Conservation (phyloP, 2,113 vertebrate species). For the Pseudopipra pipra region DNA sequence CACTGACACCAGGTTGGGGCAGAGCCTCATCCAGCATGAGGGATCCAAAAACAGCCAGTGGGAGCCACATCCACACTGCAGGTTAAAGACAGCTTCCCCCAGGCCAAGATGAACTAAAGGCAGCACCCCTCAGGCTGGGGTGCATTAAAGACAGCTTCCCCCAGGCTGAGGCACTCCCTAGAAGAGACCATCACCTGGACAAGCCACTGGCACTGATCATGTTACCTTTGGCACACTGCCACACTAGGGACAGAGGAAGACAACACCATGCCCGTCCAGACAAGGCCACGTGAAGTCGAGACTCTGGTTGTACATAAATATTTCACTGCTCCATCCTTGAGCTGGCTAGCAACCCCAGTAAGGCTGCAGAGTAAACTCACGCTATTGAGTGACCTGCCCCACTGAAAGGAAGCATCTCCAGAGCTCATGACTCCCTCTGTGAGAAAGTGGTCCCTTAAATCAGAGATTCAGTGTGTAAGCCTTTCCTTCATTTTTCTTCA, state of each 20-base stretch:
- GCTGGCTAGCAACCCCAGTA: fast-evolving
- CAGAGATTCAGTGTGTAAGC: not conserved
- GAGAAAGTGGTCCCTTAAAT: not conserved
- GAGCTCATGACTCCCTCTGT: fast-evolving
- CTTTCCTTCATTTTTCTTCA: not conserved
- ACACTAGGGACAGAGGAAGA: not conserved
- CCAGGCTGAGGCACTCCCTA: fast-evolving
- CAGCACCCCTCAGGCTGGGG: not conserved
- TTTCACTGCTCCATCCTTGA: not conserved
- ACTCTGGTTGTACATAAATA: fast-evolving
- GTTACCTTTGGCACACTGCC: fast-evolving
- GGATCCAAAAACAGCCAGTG: too few relatives aligned
- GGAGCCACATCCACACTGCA: not conserved
- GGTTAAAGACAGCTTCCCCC: not conserved
- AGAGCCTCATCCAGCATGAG: not conserved
- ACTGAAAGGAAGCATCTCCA: not conserved
- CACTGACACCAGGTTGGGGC: not conserved
- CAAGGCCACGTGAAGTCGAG: fast-evolving
- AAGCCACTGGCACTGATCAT: not conserved
- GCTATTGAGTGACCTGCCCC: fast-evolving
- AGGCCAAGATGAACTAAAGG: not conserved
- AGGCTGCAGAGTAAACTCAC: not conserved
- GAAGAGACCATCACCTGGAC: not conserved
- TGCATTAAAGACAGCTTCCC: fast-evolving
- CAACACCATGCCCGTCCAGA: not conserved